Conservation (phyloP, 2,113 vertebrate genomes). For the Sturnus vulgaris region DNA sequence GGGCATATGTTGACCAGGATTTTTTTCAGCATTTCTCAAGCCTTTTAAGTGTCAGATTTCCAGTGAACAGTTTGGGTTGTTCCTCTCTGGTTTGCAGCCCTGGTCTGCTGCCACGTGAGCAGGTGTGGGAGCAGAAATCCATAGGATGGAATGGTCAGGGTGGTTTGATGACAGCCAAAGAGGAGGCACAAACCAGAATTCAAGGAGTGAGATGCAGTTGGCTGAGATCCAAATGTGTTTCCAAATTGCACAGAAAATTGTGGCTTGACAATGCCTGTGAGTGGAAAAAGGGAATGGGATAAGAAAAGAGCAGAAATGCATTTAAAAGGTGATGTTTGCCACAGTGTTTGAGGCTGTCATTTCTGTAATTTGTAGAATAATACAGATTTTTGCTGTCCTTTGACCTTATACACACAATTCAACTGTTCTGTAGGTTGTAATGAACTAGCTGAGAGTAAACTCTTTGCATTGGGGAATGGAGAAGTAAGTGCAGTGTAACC, state of each 20-base stretch:
- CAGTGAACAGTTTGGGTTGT: not conserved
- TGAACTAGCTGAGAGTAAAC: not conserved
- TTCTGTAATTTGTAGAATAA: not conserved
- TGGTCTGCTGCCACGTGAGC: not conserved
- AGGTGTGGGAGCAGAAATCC: not conserved
- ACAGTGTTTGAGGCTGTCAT: not conserved
- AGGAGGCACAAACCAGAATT: not conserved
- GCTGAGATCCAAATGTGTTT: not conserved
- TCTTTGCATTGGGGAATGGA: not conserved
- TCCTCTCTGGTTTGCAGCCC: not conserved
- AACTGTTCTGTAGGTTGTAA: not conserved
- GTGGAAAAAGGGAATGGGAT: not conserved
- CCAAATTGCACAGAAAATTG: not conserved
- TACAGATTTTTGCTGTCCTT: not conserved
- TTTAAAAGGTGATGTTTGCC: not conserved
- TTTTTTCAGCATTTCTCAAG: not conserved
- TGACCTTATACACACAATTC: not conserved
- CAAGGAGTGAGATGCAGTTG: not conserved
- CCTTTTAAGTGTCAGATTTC: not conserved
- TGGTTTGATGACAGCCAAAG: not conserved
- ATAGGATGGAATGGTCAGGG: accelerated
- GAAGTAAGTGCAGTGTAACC: not conserved
- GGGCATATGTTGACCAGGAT: not conserved
- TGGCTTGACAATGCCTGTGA: not conserved
- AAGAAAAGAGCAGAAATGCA: not conserved